Base-by-base conservation (phyloP, 2,888 invertebrate species). In the Noctua janthe region DNA sequence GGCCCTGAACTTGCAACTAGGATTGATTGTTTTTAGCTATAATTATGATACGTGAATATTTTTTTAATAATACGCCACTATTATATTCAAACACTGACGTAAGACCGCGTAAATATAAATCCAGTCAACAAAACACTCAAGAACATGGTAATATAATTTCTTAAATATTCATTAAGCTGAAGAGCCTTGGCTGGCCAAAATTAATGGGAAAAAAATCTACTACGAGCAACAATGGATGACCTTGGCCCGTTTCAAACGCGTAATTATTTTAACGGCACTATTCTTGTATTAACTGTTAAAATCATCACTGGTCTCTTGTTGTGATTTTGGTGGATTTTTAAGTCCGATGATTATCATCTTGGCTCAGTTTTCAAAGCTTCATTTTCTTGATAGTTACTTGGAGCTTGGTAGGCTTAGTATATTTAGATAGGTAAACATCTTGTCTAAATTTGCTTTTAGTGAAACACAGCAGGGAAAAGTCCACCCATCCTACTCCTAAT, bases 201-300 rank as follows among this genome's bases (percentile, higher is more conserved):
- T 92, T 92, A 91, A 91, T 92, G 91, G 89, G 90, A 91, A 92
- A 90, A 85, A 85, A 87, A 90, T 88, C 82, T 82, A 87, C 86
- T 87, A 88, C 83, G 81, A 84, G 82, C 84, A 78, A 93, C 92
- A 93, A 92, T 93, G 85, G 87, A n/a, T 15, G 79, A 77, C 92
- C 94, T 92, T 94, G 94, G 91, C 92, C 93, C 67, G 86, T 89
- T 91, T 90, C 75, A 72, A 86, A 80, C 83, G 75, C 81, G 89
- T 89, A 87, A 92, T 92, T 91, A 90, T 89, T 87, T 87, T 89
- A 90, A 88, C 89, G 87, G 81, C 78, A 74, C 67, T 84, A 69
- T 82, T 82, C 71, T 82, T 74, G 75, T 82, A 29, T 39, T 74
- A 81, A 76, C 73, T 77, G 75, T 82, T 87, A 83, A 62, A 84